These are phyloP conservation scores for Tubulanus polymorphus DNA, from an alignment of 2,888 invertebrate genomes.

Conservation along the genomic window DNA sequence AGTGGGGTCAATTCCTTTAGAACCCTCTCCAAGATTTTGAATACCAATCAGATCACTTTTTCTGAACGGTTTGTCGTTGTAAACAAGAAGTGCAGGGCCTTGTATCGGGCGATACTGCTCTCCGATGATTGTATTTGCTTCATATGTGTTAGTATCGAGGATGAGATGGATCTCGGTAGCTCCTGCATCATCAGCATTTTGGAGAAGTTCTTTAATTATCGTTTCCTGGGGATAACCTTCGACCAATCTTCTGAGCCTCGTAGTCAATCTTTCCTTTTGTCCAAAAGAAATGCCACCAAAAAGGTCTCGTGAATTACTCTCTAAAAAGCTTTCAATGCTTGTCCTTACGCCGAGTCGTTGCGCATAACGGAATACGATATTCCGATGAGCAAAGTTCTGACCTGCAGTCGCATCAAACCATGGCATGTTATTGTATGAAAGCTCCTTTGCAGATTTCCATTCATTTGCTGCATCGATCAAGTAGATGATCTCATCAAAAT, in stretches of 20 bases:
- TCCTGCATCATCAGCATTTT: slow-evolving; percentile 27
- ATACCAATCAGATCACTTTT: slow-evolving; percentile 29
- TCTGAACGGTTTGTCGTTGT: slow-evolving; percentile 30
- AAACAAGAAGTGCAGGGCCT: slow-evolving; percentile 35
- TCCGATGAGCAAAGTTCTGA: slow-evolving; percentile 22
- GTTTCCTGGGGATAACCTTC: slow-evolving; percentile 38
- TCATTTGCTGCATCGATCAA: no score
- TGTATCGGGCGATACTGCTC: slow-evolving; percentile 22
- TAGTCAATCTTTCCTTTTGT: slow-evolving; percentile 40
- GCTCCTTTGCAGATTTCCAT: no score
- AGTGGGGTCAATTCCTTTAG: slow-evolving; percentile 28
- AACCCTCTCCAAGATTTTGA: slow-evolving; percentile 29
- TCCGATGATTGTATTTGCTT: slow-evolving; percentile 2
- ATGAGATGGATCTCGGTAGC: slow-evolving; percentile 26
- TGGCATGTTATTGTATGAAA: no score
- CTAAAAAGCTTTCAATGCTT: no score
- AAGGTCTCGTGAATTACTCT: slow-evolving; percentile 6
- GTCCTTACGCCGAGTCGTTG: slow-evolving; percentile 28
- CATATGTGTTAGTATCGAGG: neutral
- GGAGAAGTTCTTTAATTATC: slow-evolving; percentile 44
- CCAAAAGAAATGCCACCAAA: slow-evolving; percentile 33
- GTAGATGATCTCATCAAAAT: no score
- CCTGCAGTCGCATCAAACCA: no score
- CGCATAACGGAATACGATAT: slow-evolving; percentile 28
- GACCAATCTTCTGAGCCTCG: slow-evolving; percentile 36